Evolutionary conservation across 2,888 invertebrate genomes (phyloP).

Genomic region (Andrena trimmerana): DNA sequence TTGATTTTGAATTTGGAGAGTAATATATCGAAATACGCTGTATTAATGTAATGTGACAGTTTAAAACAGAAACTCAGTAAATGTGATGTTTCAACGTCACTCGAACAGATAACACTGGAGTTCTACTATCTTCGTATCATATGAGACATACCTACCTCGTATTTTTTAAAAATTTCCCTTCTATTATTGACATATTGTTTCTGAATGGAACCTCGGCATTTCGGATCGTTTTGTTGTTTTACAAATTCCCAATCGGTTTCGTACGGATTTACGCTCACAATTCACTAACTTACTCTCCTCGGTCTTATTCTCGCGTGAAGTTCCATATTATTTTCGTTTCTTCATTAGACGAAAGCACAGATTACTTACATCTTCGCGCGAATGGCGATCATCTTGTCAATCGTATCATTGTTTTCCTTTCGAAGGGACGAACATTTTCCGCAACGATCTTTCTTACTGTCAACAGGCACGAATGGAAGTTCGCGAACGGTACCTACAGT

Average conservation of each 20-base stretch:
- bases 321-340: constrained; percentile 26
- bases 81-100: not conserved
- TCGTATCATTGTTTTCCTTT: constrained; percentile 8
- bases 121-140: constrained; percentile 1
- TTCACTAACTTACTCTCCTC: constrained; percentile 6
- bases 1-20: too few relatives aligned
- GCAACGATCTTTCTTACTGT: not conserved
- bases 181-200: constrained; percentile 39
- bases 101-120: not conserved
- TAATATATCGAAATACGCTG: too few relatives aligned
- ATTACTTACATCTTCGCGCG: constrained; percentile 24
- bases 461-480: not conserved
- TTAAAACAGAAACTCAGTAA: not conserved
- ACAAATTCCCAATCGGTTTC: not conserved
- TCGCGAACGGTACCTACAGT: not conserved
- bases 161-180: constrained; percentile 15
- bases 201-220: constrained; percentile 49
- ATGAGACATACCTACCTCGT: constrained; percentile 37
- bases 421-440: not conserved
- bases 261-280: not conserved
- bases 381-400: constrained; percentile 3
- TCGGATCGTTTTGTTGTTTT: constrained; percentile 2
- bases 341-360: too few relatives aligned
- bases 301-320: not conserved
- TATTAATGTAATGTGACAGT: too few relatives aligned